A percentile compares a stretch with the other conserved stretches of the same genome.
phyloP scores from a whole-genome alignment of 2,797 vertebrate species.

The Lutjanus argentimaculatus region DNA sequence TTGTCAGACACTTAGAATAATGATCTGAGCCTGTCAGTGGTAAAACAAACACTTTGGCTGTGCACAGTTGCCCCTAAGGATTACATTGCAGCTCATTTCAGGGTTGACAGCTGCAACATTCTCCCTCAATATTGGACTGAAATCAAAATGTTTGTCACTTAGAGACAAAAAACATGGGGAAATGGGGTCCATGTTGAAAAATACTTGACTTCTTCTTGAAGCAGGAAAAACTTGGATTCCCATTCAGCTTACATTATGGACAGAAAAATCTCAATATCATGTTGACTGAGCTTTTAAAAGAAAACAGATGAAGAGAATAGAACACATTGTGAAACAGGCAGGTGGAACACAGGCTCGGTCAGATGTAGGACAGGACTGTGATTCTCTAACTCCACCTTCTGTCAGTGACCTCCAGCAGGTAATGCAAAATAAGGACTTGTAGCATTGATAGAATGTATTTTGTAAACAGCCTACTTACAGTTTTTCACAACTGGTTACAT shows the following conservation, averaged over 20 bases:
- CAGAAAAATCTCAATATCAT: not conserved
- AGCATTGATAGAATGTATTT: not conserved
- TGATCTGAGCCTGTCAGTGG: no score
- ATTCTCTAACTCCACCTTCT: not conserved
- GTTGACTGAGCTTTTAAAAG: not conserved
- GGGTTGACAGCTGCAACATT: no score
- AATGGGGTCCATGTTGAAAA: no score
- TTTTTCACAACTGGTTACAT: not conserved
- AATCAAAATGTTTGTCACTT: no score
- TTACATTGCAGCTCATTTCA: no score
- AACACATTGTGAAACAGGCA: not conserved
- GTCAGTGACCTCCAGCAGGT: not conserved
- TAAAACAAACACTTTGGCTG: no score
- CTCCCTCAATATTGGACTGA: no score
- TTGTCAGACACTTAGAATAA: no score
- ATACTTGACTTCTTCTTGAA: not conserved
- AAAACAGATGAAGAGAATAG: not conserved
- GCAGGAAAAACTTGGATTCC: not conserved
- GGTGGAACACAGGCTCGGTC: not conserved
- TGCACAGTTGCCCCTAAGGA: no score
- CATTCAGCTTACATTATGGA: not conserved
- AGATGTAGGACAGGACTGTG: not conserved
- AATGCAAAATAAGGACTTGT: not conserved
- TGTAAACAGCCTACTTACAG: not conserved
- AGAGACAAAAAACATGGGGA: no score